Percentiles rank a stretch among this genome's conserved stretches.
Conservation (phyloP, 1,140 invertebrate species). For the Plodia interpunctella region DNA sequence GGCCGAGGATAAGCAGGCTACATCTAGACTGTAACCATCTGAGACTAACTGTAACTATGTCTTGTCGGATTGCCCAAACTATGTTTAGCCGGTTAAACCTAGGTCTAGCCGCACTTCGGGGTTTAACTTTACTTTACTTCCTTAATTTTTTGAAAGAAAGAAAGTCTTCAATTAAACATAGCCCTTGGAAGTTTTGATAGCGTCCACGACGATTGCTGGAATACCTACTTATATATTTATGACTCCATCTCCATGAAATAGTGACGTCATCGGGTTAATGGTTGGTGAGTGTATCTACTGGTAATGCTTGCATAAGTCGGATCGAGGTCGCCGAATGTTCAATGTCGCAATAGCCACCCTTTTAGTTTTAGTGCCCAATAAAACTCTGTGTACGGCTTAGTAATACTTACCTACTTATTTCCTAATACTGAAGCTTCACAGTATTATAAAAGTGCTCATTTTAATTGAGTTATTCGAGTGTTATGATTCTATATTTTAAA, state of each 20-base stretch:
- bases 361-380: slow-evolving; percentile 66
- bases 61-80: too few species aligned
- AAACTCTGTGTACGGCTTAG: slow-evolving; percentile 43
- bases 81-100: too few species aligned
- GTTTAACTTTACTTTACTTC: too few species aligned
- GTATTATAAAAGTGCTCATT: slow-evolving; percentile 3
- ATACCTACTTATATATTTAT: neutral
- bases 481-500: neutral
- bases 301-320: slow-evolving; percentile 24
- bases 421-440: slow-evolving; percentile 24
- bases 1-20: too few species aligned
- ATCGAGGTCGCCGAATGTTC: slow-evolving; percentile 44
- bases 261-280: slow-evolving; percentile 5
- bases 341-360: slow-evolving; percentile 62
- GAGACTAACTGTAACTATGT: too few species aligned
- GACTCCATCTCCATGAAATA: neutral
- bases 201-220: neutral
- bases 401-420: slow-evolving; percentile 41
- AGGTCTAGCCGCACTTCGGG: too few species aligned
- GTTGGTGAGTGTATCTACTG: slow-evolving; percentile 4
- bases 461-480: slow-evolving; percentile 15
- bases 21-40: too few species aligned
- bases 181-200: neutral
- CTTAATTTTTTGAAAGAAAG: too few species aligned
- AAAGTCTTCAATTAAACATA: too few species aligned